Evolutionary conservation across 2,113 vertebrate species (phyloP).

Genomic region (Chaetodon auriga): DNA sequence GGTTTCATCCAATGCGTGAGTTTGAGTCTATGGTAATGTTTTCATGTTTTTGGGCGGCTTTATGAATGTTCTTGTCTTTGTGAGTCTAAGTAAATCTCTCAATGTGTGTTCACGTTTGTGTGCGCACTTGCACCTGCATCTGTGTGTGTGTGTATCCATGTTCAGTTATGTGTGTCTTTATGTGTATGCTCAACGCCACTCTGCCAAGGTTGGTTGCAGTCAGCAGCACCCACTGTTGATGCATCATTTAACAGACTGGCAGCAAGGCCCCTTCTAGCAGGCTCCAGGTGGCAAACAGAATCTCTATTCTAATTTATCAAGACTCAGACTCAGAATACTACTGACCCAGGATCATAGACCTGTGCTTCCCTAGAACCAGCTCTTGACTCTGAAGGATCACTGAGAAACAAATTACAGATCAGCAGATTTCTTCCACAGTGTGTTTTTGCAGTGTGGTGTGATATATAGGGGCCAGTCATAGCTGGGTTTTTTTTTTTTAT

Average conservation of each 20-base stretch:
- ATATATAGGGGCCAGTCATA: not conserved
- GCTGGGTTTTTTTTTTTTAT: not conserved
- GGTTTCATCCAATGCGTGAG: conserved; percentile 36
- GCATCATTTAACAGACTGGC: conserved; percentile 71
- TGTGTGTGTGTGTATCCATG: not conserved
- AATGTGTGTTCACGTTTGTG: not conserved
- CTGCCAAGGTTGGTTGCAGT: conserved; percentile 61
- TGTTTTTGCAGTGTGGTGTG: conserved; percentile 20
- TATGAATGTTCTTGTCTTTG: conserved; percentile 3
- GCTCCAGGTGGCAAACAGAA: conserved; percentile 44
- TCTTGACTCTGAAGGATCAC: conserved; percentile 23
- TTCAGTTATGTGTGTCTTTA: conserved; percentile 3
- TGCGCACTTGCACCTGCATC: not conserved
- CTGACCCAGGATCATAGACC: conserved; percentile 56
- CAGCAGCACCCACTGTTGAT: conserved; percentile 58
- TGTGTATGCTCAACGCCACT: conserved; percentile 30
- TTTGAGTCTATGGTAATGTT: conserved; percentile 7
- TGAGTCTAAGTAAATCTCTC: not conserved
- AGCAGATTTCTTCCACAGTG: conserved; percentile 28
- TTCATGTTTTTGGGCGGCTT: conserved; percentile 3
- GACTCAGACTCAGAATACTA: conserved; percentile 34
- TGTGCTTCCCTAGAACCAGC: conserved; percentile 16
- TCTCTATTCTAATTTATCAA: conserved; percentile 65
- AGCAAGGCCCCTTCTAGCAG: conserved; percentile 47
- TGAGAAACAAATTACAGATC: conserved; percentile 58